Percentiles rank a stretch among this genome's conserved stretches.
phyloP scores from a whole-genome alignment of 2,888 invertebrate species.

The Trachelus troglodyta region DNA sequence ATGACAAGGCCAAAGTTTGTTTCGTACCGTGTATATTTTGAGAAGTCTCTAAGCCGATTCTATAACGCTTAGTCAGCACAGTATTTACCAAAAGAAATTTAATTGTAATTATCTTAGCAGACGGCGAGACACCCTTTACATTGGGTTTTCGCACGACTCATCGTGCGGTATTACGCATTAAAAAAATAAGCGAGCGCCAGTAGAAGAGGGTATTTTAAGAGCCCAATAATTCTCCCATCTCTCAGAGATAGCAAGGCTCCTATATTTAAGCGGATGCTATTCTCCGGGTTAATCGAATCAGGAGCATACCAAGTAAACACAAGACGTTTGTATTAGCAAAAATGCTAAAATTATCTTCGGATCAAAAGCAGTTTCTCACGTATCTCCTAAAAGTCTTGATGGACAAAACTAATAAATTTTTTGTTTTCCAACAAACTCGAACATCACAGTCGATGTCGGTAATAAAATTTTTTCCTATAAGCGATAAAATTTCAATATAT shows the following conservation, averaged over 20 bases:
- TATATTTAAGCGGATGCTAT: not conserved
- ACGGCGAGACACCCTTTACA: not conserved
- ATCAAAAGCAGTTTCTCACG: not conserved
- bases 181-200: not conserved
- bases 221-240: not conserved
- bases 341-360: not conserved
- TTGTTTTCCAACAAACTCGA: not conserved
- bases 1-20: not conserved
- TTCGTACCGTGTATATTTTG: not conserved
- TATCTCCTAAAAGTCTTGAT: not conserved
- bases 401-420: not conserved
- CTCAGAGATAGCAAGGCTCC: not conserved
- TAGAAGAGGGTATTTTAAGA: not conserved
- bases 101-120: not conserved
- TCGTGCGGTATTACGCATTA: not conserved
- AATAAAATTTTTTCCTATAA: not conserved
- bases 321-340: not conserved
- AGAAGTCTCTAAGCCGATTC: not conserved
- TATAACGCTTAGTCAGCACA: not conserved
- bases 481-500: not conserved
- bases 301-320: not conserved
- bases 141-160: not conserved
- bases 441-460: not conserved
- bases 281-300: not conserved
- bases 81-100: not conserved